phyloP scores from a whole-genome alignment of 2,113 vertebrate species.

The Lampris megalopsis region DNA sequence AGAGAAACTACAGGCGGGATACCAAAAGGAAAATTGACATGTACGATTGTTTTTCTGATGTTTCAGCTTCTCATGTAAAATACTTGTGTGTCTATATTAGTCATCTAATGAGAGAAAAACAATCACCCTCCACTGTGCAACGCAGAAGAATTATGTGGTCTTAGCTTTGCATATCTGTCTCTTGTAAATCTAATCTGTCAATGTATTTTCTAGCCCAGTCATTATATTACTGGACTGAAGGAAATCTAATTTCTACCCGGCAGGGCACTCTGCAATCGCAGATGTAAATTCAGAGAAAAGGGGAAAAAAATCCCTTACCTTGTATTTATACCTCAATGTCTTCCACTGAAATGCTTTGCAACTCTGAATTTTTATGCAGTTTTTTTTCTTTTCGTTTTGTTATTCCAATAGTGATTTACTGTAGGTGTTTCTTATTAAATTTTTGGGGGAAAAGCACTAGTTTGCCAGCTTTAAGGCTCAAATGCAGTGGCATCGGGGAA shows the following conservation, averaged over 20 bases:
- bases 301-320: no score
- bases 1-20: not conserved
- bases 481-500: not conserved
- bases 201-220: slow-evolving; percentile 2
- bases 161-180: not conserved
- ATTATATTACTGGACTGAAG: not conserved
- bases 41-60: not conserved
- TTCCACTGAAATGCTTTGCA: no score
- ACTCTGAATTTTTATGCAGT: not conserved
- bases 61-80: not conserved
- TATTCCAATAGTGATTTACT: not conserved
- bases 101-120: not conserved
- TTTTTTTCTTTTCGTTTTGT: not conserved
- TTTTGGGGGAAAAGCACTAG: no score
- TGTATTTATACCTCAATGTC: no score
- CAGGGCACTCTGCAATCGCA: not conserved
- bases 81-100: not conserved
- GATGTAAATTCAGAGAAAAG: not conserved
- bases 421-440: not conserved
- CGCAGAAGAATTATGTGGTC: not conserved
- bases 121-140: not conserved
- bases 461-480: no score
- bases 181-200: not conserved
- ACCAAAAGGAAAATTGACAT: not conserved
- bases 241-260: slow-evolving; percentile 4